Conservation (phyloP, 2,888 invertebrate species). For the Scaptomyza caliginosa region DNA sequence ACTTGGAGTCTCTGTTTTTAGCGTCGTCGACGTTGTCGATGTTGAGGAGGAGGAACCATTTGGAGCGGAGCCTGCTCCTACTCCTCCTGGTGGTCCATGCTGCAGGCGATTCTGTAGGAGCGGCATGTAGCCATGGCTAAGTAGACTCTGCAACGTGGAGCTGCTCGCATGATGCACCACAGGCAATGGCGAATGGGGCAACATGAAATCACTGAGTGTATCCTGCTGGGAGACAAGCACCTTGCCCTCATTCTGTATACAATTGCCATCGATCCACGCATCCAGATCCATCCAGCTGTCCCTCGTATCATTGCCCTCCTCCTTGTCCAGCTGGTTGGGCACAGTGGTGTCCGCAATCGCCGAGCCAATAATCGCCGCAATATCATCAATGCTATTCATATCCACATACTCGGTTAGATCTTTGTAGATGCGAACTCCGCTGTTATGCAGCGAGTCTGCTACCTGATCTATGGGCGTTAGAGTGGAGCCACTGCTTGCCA, state of each 20-base stretch:
- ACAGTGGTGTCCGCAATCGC: constrained; percentile 95
- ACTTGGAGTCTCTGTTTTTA: constrained; percentile 88
- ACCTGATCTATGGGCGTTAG: constrained; percentile 84
- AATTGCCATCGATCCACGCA: constrained; percentile 93
- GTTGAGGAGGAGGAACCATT: constrained; percentile 10
- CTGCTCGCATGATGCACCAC: constrained; percentile 87
- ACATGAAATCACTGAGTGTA: constrained; percentile 87
- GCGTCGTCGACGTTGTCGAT: constrained; percentile 34
- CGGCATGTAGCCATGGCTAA: constrained; percentile 92
- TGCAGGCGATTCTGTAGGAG: constrained; percentile 91
- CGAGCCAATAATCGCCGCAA: constrained; percentile 94
- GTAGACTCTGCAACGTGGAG: constrained; percentile 90
- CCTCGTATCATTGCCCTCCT: constrained; percentile 89
- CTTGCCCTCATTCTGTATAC: constrained; percentile 88
- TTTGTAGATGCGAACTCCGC: constrained; percentile 83
- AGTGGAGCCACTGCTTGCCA: constrained; percentile 62
- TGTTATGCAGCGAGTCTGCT: constrained; percentile 87
- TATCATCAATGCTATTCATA: constrained; percentile 91
- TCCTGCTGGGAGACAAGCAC: constrained; percentile 88
- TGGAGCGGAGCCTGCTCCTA: constrained; percentile 14
- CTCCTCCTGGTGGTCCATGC: constrained; percentile 87
- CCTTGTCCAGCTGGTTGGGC: constrained; percentile 88
- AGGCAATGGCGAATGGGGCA: constrained; percentile 88
- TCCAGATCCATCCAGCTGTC: constrained; percentile 96
- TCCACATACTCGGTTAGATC: constrained; percentile 85